Percentiles rank a stretch among this genome's conserved stretches.
Evolutionary conservation across 1,140 invertebrate species (phyloP).

Genomic region (Antheraea pernyi): DNA sequence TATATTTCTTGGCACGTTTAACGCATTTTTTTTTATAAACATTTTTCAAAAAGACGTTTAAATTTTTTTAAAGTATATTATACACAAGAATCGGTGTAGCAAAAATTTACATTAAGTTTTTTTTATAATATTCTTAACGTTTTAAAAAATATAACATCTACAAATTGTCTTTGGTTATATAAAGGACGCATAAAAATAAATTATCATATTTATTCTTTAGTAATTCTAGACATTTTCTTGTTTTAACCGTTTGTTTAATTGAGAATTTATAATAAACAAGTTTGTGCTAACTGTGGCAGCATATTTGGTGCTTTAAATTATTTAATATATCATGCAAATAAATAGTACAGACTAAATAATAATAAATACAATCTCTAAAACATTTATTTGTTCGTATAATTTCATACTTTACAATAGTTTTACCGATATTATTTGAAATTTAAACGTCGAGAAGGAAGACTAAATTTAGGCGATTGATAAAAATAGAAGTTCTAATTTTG

Average conservation of each 20-base stretch:
- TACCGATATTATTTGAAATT: neutral
- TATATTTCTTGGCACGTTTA: neutral
- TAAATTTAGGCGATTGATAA: slow-evolving; percentile 31
- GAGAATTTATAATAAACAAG: neutral
- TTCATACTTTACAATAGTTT: too few species aligned
- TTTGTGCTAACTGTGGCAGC: neutral
- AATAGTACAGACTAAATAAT: too few species aligned
- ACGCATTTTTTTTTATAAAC: neutral
- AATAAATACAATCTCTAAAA: too few species aligned
- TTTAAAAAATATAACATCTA: slow-evolving; percentile 7
- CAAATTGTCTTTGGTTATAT: slow-evolving; percentile 11
- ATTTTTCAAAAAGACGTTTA: neutral
- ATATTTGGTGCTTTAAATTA: too few species aligned
- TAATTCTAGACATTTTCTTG: neutral
- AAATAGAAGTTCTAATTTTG: slow-evolving; percentile 1
- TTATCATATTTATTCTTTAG: neutral
- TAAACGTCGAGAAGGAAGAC: slow-evolving; percentile 30
- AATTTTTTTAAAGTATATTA: neutral
- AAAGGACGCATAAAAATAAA: slow-evolving; percentile 12
- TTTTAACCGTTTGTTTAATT: neutral
- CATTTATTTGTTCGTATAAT: too few species aligned
- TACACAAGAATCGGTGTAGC: slow-evolving; percentile 5
- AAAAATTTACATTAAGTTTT: slow-evolving; percentile 1
- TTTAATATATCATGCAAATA: too few species aligned
- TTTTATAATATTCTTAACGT: neutral